These are phyloP conservation scores for Hydrozoanthus tunicans DNA, from an alignment of 64 coral and sea anemone genomes.

Conservation along the genomic window DNA sequence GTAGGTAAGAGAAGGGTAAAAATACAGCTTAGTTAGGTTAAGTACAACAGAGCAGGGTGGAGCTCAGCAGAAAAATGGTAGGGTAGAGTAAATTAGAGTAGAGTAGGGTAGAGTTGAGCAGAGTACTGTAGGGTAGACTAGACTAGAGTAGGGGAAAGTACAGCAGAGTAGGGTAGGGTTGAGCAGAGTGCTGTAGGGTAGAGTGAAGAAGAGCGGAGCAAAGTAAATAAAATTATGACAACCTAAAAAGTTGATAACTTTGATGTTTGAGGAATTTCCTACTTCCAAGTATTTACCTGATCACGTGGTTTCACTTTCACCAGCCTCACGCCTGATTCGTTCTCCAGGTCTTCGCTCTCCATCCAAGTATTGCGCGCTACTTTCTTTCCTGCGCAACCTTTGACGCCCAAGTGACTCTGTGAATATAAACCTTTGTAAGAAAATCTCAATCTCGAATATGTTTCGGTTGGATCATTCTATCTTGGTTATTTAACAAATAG, in stretches of 20 bases:
- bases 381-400: constrained; percentile 14
- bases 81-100: too few relatives aligned
- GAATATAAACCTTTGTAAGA: not conserved
- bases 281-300: not conserved
- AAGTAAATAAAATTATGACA: not conserved
- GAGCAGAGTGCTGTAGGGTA: too few relatives aligned
- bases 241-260: too few relatives aligned
- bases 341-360: not conserved
- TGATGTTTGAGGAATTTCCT: too few relatives aligned
- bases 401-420: constrained; percentile 9
- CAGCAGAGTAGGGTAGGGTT: not conserved
- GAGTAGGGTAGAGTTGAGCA: too few relatives aligned
- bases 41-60: not conserved
- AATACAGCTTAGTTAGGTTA: not conserved
- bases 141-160: not conserved
- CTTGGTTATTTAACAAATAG: too few relatives aligned
- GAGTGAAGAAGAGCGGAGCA: too few relatives aligned
- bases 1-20: not conserved
- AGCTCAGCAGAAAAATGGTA: not conserved
- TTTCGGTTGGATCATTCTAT: not conserved
- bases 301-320: constrained; percentile 47
- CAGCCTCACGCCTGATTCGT: constrained; percentile 12
- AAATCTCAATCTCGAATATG: not conserved
- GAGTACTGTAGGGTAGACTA: too few relatives aligned
- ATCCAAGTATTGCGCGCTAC: constrained; percentile 42